Percentiles rank a stretch among this genome's conserved stretches.
These are phyloP conservation scores for Stenopsyche tienmushanensis DNA, from an alignment of 1,140 invertebrate genomes.

Conservation along the genomic window DNA sequence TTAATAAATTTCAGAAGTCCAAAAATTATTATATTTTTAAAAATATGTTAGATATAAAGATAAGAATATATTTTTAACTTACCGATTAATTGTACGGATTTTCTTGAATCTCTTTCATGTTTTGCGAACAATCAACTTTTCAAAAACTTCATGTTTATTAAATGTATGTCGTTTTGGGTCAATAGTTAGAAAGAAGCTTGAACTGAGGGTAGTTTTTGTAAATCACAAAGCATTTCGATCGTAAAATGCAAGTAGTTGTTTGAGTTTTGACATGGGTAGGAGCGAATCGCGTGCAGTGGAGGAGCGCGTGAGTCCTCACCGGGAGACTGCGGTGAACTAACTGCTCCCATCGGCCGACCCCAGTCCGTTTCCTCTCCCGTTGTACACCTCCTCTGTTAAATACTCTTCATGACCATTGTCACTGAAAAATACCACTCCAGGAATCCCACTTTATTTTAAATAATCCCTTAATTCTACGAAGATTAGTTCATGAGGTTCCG, in stretches of 20 bases:
- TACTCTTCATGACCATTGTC: neutral
- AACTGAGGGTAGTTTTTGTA: too few species aligned
- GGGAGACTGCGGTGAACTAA: neutral
- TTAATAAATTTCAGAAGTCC: too few species aligned
- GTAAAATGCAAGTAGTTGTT: neutral
- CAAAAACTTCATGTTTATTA: neutral
- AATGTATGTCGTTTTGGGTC: too few species aligned
- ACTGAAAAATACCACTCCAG: neutral
- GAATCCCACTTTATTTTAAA: neutral
- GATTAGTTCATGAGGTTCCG: too few species aligned
- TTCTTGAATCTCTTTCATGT: neutral
- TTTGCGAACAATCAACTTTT: neutral
- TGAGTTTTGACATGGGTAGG: neutral
- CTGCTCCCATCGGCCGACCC: neutral
- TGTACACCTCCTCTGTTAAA: neutral
- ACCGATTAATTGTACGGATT: too few species aligned
- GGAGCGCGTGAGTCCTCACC: neutral
- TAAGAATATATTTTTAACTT: too few species aligned
- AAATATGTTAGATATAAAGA: too few species aligned
- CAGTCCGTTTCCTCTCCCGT: neutral
- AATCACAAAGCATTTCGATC: too few species aligned
- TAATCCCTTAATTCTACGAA: neutral
- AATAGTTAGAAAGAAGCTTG: too few species aligned
- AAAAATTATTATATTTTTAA: too few species aligned
- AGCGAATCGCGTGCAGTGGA: neutral